Conservation (phyloP, 2,113 vertebrate species). For the Pelusios castaneus region DNA sequence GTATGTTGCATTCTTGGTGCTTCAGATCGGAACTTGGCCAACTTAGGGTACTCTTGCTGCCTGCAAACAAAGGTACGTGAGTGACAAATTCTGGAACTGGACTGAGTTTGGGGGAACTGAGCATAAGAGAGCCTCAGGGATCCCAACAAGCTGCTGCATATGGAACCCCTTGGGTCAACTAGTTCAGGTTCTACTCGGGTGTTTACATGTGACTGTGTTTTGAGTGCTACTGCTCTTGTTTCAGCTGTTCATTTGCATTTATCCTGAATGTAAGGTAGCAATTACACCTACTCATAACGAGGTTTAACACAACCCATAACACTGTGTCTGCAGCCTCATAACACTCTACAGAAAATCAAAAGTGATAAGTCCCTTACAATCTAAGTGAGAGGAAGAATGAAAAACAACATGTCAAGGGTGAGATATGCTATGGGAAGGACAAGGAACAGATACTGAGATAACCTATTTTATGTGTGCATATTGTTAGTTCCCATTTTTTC, state of each 20-base stretch:
- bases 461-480: neutral
- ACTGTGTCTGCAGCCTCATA: neutral
- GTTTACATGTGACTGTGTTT: neutral
- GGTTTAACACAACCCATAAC: neutral
- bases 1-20: too few species aligned
- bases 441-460: neutral
- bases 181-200: neutral
- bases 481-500: neutral
- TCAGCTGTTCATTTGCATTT: neutral
- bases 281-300: neutral
- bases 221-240: neutral
- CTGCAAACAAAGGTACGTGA: neutral
- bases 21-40: neutral
- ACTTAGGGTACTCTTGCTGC: neutral
- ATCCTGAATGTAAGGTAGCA: neutral
- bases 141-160: neutral
- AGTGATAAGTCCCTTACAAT: neutral
- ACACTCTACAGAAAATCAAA: neutral
- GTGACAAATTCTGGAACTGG: neutral
- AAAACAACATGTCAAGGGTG: neutral
- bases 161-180: neutral
- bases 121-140: neutral
- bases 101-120: neutral
- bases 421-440: rapidly evolving
- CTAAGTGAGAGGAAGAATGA: neutral